Base-by-base conservation (phyloP, 2,888 invertebrate genomes). In the Hyposoter didymator region DNA sequence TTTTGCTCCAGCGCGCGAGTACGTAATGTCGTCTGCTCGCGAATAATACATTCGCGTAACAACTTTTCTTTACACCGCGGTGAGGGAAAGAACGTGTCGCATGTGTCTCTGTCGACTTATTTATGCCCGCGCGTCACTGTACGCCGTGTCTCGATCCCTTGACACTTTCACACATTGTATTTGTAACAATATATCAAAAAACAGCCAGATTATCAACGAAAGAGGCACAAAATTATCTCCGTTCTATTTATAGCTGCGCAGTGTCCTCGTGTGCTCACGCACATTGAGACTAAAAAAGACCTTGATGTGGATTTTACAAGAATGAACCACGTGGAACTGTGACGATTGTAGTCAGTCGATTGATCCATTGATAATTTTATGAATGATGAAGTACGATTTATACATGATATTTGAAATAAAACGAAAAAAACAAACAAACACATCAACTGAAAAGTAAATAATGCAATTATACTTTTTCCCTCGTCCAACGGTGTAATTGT, bases 361-460 rank as follows among this genome's bases (percentile, higher is more conserved):
- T 17, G 70, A 49, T 22, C 70, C 70, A 47, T 70, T 70, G 70
- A 70, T 70, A 8, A 70, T 49, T 70, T 70, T 70, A 32, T 49
- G n/a, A 70, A 49, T 70, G 49, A 70, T 47, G 12, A 70, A 49
- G 47, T 59, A 28, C 47, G 70, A 22, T 70, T 32, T 47, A 39
- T 32, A 67, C 19, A 22, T 14, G 12, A 45, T 45, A 19, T 67
- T 43, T 43, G n/a, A 67, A 45, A 67, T 43, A 22, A 45, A 45
- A 69, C 47, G 32, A 47, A 3, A 47, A 28, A 32, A n/a, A n/a
- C n/a, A n/a, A n/a, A n/a, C n/a, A n/a, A n/a, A n/a, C n/a, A n/a
- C n/a, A 45, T 28, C 2, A 17, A 45, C 32, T 17, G 28, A 47
- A 28, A 28, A 2, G 32, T 7, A 43, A 64, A 17, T 17, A 7